Percentiles rank a stretch among this genome's conserved stretches.
Evolutionary conservation across 2,113 vertebrate genomes (phyloP).

Genomic region (Prinia subflava): DNA sequence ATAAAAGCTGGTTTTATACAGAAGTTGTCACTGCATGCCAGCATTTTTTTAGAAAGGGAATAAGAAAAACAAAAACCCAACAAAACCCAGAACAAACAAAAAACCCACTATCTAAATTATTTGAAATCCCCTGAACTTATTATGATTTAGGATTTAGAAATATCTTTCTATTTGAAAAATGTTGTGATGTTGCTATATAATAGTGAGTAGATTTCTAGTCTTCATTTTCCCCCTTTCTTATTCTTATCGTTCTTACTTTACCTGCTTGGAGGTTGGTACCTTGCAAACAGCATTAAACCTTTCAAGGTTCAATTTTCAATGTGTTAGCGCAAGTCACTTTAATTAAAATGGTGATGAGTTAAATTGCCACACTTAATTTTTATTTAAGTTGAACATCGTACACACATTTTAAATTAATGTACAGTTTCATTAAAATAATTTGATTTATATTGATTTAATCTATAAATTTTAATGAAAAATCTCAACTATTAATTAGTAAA

Average conservation of each 20-base stretch:
- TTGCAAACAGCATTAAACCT: neutral
- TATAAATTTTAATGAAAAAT: neutral
- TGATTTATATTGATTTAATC: neutral
- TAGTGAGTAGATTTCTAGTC: neutral
- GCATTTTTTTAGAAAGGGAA: neutral
- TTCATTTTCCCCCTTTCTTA: neutral
- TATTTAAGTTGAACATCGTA: neutral
- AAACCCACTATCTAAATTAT: neutral
- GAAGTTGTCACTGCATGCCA: neutral
- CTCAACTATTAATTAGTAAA: neutral
- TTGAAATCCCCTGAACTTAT: neutral
- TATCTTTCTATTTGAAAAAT: neutral
- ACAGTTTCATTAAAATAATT: neutral
- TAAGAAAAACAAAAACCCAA: neutral
- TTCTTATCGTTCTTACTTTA: neutral
- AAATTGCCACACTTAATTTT: neutral
- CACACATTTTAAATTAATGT: neutral
- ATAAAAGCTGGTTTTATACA: neutral
- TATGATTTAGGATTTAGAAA: neutral
- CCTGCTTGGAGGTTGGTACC: neutral
- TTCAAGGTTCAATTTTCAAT: neutral
- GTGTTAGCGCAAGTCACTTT: neutral
- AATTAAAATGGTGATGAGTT: slow-evolving; percentile 21
- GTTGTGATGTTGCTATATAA: neutral
- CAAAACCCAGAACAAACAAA: neutral